Conservation (phyloP, 2,888 invertebrate genomes). For the Nycteola revayana region DNA sequence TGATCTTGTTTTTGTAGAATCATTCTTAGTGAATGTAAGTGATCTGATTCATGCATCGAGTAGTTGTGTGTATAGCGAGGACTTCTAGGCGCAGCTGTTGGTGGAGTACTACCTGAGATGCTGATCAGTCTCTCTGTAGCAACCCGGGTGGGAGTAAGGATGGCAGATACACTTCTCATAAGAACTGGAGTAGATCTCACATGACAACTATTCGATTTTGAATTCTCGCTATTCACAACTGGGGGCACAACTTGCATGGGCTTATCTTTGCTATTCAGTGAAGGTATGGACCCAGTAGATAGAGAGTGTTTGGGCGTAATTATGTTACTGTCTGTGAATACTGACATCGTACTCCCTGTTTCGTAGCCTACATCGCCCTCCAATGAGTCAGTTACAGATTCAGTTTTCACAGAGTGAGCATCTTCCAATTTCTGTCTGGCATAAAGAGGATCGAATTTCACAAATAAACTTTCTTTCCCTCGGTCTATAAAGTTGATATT, state of each 20-base stretch:
- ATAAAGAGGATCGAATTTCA: constrained; percentile 84
- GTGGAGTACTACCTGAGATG: constrained; percentile 63
- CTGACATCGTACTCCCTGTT: constrained; percentile 64
- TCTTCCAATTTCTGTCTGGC: constrained; percentile 46
- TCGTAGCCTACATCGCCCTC: constrained; percentile 71
- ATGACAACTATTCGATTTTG: constrained; percentile 36
- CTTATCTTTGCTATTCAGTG: constrained; percentile 50
- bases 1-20: constrained; percentile 70
- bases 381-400: constrained; percentile 44
- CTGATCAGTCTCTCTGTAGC: constrained; percentile 69
- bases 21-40: constrained; percentile 56
- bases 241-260: constrained; percentile 72
- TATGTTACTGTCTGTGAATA: constrained; percentile 49
- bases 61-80: constrained; percentile 39
- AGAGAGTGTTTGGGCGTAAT: constrained; percentile 51
- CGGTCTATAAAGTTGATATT: constrained; percentile 57
- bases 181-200: constrained; percentile 53
- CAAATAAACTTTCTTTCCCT: constrained; percentile 84
- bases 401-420: constrained; percentile 35
- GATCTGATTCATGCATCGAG: constrained; percentile 41
- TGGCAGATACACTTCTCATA: constrained; percentile 70
- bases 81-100: constrained; percentile 61
- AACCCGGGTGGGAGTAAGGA: constrained; percentile 63
- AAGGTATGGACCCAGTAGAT: constrained; percentile 48
- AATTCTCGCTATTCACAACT: constrained; percentile 52